Evolutionary conservation across 1,140 invertebrate genomes (phyloP).

Genomic region (Drosophila miranda): DNA sequence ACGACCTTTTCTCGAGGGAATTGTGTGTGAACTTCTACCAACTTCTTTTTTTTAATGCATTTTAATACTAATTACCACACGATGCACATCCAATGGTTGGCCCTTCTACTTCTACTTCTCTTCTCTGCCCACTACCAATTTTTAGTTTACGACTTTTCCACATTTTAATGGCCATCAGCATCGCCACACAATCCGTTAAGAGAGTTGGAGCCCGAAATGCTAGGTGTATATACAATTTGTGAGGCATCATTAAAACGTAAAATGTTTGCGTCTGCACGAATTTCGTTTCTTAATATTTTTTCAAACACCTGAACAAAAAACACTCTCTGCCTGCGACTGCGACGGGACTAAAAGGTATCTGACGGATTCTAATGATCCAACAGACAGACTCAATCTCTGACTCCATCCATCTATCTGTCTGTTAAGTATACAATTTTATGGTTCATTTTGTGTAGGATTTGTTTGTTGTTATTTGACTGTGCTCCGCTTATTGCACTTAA

Average conservation of each 20-base stretch:
- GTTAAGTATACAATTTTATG: constrained; percentile 57
- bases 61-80: constrained; percentile 79
- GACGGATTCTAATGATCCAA: constrained; percentile 25
- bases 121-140: constrained; percentile 67
- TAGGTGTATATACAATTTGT: constrained; percentile 52
- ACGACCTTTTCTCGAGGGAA: constrained; percentile 56
- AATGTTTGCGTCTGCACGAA: constrained; percentile 59
- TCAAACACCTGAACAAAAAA: constrained; percentile 56
- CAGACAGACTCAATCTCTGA: background rate
- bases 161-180: constrained; percentile 63
- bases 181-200: constrained; percentile 49
- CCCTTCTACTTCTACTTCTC: constrained; percentile 22
- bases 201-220: constrained; percentile 31
- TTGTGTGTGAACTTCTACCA: constrained; percentile 68
- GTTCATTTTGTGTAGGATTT: constrained; percentile 55
- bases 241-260: constrained; percentile 67
- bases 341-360: background rate
- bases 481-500: constrained; percentile 44
- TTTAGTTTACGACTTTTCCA: constrained; percentile 74
- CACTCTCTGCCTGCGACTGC: background rate
- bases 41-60: constrained; percentile 74
- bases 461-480: constrained; percentile 45
- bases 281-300: constrained; percentile 67
- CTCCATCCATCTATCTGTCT: constrained; percentile 6
- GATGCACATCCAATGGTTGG: constrained; percentile 45